Evolutionary conservation across 2,797 vertebrate species (phyloP).

Genomic region (Mastacembelus armatus): DNA sequence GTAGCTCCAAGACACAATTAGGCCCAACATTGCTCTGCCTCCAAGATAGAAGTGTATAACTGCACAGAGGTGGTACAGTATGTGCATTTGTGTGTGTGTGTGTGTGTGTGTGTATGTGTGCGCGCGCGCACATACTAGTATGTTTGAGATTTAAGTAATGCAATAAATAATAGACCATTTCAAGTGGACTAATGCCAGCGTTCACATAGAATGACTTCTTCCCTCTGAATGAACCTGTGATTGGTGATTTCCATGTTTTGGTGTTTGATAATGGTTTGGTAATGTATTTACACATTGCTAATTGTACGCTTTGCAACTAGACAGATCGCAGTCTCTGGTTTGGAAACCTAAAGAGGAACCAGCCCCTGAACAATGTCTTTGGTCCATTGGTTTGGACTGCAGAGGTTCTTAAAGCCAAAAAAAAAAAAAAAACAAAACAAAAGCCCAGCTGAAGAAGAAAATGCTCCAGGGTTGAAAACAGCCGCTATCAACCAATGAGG

Average conservation of each 20-base stretch:
- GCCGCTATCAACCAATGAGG: slow-evolving; percentile 37
- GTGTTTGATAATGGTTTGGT: neutral
- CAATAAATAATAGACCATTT: slow-evolving; percentile 35
- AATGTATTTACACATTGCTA: slow-evolving; percentile 13
- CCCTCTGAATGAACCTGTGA: neutral
- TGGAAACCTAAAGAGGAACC: slow-evolving; percentile 8
- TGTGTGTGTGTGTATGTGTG: neutral
- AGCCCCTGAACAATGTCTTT: slow-evolving; percentile 14
- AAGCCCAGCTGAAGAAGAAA: slow-evolving; percentile 23
- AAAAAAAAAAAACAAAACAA: too few relatives aligned
- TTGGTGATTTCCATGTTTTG: neutral
- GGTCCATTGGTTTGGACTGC: slow-evolving; percentile 37
- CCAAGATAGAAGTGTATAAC: slow-evolving; percentile 55
- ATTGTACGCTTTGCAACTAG: neutral
- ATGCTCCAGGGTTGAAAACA: slow-evolving; percentile 43
- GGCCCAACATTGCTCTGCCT: slow-evolving; percentile 66
- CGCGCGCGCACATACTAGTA: neutral
- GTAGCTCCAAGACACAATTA: slow-evolving; percentile 86
- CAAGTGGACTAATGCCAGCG: neutral
- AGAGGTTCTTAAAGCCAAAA: slow-evolving; percentile 14
- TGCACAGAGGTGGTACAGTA: slow-evolving; percentile 45
- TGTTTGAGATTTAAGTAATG: slow-evolving; percentile 27
- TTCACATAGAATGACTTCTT: neutral
- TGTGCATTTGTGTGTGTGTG: slow-evolving; percentile 8
- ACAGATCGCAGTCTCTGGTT: slow-evolving; percentile 20